Percentiles rank a stretch among this genome's conserved stretches.
Evolutionary conservation across 1,140 invertebrate species (phyloP).

Genomic region (Dufourea novaeangliae): DNA sequence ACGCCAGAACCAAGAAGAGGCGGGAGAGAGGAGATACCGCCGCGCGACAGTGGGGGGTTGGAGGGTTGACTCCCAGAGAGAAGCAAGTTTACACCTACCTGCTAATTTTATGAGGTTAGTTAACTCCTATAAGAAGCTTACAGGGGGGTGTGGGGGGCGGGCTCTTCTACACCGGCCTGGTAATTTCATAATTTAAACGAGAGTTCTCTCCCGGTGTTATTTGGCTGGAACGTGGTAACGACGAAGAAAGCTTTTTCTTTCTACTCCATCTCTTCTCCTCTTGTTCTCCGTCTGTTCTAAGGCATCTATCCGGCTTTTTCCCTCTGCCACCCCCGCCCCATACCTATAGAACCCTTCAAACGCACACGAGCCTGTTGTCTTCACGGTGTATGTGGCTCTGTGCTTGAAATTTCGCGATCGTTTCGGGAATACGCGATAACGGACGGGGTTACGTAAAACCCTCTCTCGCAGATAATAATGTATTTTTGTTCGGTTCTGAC

Average conservation of each 20-base stretch:
- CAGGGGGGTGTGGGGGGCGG: too few species aligned
- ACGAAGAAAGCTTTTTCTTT: background rate
- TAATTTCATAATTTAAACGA: conserved; percentile 71
- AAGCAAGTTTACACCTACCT: conserved; percentile 65
- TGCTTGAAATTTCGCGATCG: background rate
- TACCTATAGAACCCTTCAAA: background rate
- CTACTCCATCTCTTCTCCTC: background rate
- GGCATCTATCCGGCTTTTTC: background rate
- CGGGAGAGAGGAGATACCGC: background rate
- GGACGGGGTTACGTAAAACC: conserved; percentile 9
- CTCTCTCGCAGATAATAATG: background rate
- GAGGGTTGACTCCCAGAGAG: conserved; percentile 23
- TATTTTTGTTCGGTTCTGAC: conserved; percentile 37
- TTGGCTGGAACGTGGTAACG: background rate
- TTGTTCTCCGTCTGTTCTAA: background rate
- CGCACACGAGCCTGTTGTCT: background rate
- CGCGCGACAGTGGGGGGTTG: background rate
- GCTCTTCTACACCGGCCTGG: conserved; percentile 55
- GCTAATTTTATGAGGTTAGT: conserved; percentile 72
- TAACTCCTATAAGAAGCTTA: conserved; percentile 70
- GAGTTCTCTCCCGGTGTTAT: conserved; percentile 26
- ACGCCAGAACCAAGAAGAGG: background rate
- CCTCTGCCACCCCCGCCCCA: too few species aligned
- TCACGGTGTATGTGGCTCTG: too few species aligned
- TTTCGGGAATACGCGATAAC: background rate